Evolutionary conservation across 2,888 invertebrate species (phyloP), one percentile per base, ranked within the genome.

Genomic region (Temnothorax rugatulus): DNA sequence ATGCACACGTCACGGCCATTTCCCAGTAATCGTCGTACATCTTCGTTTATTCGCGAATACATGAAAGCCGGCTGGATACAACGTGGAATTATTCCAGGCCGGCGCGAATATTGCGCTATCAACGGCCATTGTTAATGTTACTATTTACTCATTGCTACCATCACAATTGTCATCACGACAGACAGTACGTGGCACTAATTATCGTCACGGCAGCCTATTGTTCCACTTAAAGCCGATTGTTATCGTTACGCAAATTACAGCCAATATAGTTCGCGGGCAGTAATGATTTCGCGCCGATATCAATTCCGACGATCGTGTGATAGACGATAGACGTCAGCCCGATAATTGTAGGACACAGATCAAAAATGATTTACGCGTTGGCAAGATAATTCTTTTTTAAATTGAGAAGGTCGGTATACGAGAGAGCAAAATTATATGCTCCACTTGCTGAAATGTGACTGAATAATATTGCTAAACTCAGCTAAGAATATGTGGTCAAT

Each of bases 201-300:
- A 90, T 86, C 90, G 89, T 90, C 90, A 90, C 90, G 90, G 89
- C 90, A 87, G 86, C 85, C 90, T 86, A 90, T 90, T 90, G 90
- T 90, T 90, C 90, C 90, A 90, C 90, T 90, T 90, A 90, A 88
- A 84, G 88, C 86, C 81, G 90, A 90, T 90, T 89, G 90, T 89
- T 90, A 90, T 90, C 90, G 90, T 90, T 90, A 90, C 89, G 90
- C 90, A 90, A 90, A 90, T 90, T 90, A 88, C 87, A 89, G 88
- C 86, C 90, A 89, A 90, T 90, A 87, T 87, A 82, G 89, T 77
- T 75, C 86, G 88, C 85, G 84, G 77, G 83, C 85, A 89, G 86
- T 87, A 89, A 89, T 88, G 90, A 90, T 90, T 90, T 90, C 89
- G 88, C 90, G 85, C 88, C 90, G 89, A 90, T 90, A 90, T 86